Conservation (phyloP, 2,113 vertebrate species). For the Grammomys dolichurus region DNA sequence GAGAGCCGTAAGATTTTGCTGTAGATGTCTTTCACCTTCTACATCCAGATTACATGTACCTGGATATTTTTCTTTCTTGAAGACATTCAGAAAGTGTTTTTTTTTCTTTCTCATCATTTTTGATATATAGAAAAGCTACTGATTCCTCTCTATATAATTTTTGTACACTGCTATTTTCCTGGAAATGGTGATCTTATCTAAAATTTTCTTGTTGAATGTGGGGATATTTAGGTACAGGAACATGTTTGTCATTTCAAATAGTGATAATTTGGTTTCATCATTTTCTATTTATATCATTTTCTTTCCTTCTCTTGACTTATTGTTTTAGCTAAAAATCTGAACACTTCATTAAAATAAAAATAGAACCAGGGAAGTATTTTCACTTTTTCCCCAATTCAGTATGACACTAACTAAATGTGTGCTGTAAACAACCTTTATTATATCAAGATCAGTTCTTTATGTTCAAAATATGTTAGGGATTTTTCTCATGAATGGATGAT, state of each 20-base stretch:
- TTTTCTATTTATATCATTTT: background rate
- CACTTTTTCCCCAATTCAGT: background rate
- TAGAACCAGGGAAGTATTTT: background rate
- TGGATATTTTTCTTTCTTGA: background rate
- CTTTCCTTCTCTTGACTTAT: background rate
- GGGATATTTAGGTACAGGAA: background rate
- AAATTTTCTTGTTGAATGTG: background rate
- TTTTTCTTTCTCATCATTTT: background rate
- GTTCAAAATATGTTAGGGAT: background rate
- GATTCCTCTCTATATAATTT: no score
- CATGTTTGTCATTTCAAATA: background rate
- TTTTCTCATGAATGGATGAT: background rate
- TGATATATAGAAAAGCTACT: background rate
- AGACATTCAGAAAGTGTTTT: background rate
- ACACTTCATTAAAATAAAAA: background rate
- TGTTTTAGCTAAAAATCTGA: background rate
- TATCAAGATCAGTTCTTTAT: background rate
- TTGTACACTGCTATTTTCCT: background rate
- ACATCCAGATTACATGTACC: background rate
- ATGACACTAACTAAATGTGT: background rate
- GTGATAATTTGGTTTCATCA: background rate
- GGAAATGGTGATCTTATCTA: background rate
- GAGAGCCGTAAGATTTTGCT: background rate
- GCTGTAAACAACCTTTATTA: background rate
- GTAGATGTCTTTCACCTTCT: background rate